Percentiles rank a stretch among this genome's conserved stretches.
Evolutionary conservation across 2,888 invertebrate species (phyloP).

Genomic region (Dugesia japonica): DNA sequence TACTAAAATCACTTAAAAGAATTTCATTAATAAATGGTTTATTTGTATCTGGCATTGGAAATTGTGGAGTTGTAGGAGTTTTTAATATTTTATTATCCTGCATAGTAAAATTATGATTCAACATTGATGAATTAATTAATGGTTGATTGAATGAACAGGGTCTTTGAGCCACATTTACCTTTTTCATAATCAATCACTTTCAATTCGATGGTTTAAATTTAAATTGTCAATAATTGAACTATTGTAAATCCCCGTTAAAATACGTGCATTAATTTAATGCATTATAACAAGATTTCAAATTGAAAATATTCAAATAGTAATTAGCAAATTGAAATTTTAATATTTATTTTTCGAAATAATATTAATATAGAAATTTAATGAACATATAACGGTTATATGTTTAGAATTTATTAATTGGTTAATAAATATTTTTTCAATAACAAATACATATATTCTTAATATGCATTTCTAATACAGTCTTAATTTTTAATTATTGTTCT

Average conservation of each 20-base stretch:
- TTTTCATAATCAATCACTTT: neutral
- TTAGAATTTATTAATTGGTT: too few relatives aligned
- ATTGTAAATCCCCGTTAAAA: neutral
- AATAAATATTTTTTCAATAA: too few relatives aligned
- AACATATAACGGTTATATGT: too few relatives aligned
- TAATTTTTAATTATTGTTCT: too few relatives aligned
- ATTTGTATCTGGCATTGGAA: conserved; percentile 24
- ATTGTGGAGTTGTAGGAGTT: conserved; percentile 27
- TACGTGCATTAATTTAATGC: neutral
- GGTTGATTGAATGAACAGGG: conserved; percentile 1
- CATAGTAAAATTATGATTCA: neutral
- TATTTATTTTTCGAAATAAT: neutral
- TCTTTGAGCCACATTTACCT: neutral
- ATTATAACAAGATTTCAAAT: conserved; percentile 3
- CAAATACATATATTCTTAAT: too few relatives aligned
- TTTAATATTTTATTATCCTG: neutral
- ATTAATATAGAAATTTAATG: neutral
- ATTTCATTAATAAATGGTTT: conserved; percentile 14
- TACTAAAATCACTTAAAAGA: neutral
- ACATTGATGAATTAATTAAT: neutral
- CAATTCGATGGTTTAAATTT: neutral
- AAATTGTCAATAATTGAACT: neutral
- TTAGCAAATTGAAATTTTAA: neutral
- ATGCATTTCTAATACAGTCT: too few relatives aligned
- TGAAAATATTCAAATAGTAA: neutral